These are phyloP conservation scores for Baronia brevicornis DNA, from an alignment of 2,888 invertebrate genomes.

Conservation along the genomic window DNA sequence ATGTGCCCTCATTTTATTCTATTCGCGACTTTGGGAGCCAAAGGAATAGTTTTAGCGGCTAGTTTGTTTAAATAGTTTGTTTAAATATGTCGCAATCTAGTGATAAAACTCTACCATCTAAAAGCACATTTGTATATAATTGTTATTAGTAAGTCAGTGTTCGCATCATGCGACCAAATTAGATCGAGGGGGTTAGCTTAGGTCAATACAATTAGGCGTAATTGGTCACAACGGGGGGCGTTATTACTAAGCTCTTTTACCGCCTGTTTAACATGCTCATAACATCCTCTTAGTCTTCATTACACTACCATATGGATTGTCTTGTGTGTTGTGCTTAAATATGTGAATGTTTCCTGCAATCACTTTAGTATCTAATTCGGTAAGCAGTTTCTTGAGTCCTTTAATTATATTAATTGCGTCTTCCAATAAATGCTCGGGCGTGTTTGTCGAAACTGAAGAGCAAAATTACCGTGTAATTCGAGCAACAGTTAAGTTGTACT, in stretches of 20 bases:
- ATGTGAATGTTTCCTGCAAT: constrained; percentile 4
- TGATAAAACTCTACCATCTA: too few species aligned
- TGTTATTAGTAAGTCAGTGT: constrained; percentile 30
- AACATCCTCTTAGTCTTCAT: constrained; percentile 22
- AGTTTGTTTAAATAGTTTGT: too few species aligned
- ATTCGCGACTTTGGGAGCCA: too few species aligned
- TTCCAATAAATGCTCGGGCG: too few species aligned
- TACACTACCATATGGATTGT: constrained; percentile 17
- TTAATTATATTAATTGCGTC: too few species aligned
- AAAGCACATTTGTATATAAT: too few species aligned
- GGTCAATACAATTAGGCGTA: constrained; percentile 71
- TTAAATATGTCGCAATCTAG: too few species aligned
- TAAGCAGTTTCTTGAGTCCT: not conserved
- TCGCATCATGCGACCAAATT: constrained; percentile 59
- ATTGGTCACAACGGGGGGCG: constrained; percentile 50
- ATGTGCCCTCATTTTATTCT: too few species aligned
- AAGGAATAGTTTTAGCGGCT: too few species aligned
- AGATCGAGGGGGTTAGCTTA: constrained; percentile 64
- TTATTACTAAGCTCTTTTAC: constrained; percentile 44
- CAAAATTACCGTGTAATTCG: too few species aligned
- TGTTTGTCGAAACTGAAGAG: too few species aligned
- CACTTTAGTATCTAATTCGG: not conserved
- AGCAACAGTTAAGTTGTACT: too few species aligned
- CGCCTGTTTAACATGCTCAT: constrained; percentile 25
- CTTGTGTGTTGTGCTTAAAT: constrained; percentile 8